Evolutionary conservation across 2,797 vertebrate species (phyloP).

Genomic region (Acomys russatus): DNA sequence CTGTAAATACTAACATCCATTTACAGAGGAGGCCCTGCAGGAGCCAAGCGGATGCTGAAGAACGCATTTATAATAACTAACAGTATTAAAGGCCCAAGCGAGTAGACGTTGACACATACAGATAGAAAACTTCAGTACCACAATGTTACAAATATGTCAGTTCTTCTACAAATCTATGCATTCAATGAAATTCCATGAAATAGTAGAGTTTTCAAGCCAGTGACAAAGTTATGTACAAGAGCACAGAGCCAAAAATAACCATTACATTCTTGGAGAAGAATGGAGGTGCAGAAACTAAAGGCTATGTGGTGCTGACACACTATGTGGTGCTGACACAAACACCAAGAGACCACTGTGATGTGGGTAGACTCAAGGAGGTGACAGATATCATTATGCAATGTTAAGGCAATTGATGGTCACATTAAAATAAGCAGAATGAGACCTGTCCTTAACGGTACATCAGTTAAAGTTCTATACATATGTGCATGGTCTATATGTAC

Average conservation of each 20-base stretch:
- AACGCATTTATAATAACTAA: background rate
- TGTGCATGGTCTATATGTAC: background rate
- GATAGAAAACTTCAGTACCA: background rate
- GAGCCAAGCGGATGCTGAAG: background rate
- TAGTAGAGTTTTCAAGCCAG: background rate
- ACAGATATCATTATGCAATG: background rate
- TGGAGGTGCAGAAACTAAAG: background rate
- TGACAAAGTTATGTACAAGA: conserved; percentile 49
- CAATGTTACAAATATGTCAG: conserved; percentile 2
- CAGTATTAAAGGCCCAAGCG: background rate
- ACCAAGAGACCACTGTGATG: background rate
- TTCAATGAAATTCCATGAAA: conserved; percentile 30
- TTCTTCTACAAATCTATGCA: background rate
- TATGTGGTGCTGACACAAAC: background rate
- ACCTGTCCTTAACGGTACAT: background rate
- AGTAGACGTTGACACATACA: background rate
- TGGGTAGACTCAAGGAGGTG: background rate
- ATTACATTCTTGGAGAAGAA: background rate
- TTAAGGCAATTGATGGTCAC: background rate
- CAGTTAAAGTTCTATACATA: background rate
- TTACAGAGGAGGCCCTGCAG: background rate
- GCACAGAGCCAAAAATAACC: background rate
- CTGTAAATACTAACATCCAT: background rate
- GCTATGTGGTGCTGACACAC: background rate
- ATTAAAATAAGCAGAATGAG: conserved; percentile 23